Base-by-base conservation (phyloP, 1,140 invertebrate genomes). In the Aphaenogaster rudis region DNA sequence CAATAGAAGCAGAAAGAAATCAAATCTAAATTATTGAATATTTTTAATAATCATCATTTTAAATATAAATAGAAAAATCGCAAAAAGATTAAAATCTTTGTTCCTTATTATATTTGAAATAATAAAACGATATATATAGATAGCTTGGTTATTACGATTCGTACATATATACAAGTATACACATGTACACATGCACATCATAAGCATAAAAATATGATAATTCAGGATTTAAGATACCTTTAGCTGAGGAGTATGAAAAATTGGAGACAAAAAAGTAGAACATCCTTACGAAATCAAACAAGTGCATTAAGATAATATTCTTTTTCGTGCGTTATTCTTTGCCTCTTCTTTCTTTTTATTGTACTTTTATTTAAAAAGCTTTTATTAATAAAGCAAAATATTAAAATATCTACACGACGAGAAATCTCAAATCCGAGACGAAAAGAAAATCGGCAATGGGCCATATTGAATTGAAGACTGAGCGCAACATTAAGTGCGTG, bases 401-500 rank as follows among this genome's bases (percentile, higher is more conserved):
- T 36, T 57, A 21, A 57, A 74, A 54, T 57, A 57, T 2, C 0
- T 48, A 28, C n/a, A 52, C 3, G 15, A 9, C 33, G 15, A 36
- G 21, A 54, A 13, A 39, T 74, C 1, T 54, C 4, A 39, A 74
- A 8, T 15, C 2, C 11, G 7, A 33, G 67, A 39, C 17, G 11
- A 74, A 74, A 13, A 39, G 13, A 69, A 21, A n/a, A 48, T 48
- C 1, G 15, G 50, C 21, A 71, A 71, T 17, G 7, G 67, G 21
- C 42, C 13, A 71, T 17, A 71, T 50, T 71, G 21, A 71, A 71
- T 50, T 71, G 21, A 71, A 71, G 13, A 71, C 15, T 50, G 42
- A 48, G 9, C 28, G 11, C 39, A 71, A 15, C 21, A 9, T 69
- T 48, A 71, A 5, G 13, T 11, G 17, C 4, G 4, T 42, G 8